Base-by-base conservation (phyloP, 2,797 vertebrate genomes). In the Trachops cirrhosus region DNA sequence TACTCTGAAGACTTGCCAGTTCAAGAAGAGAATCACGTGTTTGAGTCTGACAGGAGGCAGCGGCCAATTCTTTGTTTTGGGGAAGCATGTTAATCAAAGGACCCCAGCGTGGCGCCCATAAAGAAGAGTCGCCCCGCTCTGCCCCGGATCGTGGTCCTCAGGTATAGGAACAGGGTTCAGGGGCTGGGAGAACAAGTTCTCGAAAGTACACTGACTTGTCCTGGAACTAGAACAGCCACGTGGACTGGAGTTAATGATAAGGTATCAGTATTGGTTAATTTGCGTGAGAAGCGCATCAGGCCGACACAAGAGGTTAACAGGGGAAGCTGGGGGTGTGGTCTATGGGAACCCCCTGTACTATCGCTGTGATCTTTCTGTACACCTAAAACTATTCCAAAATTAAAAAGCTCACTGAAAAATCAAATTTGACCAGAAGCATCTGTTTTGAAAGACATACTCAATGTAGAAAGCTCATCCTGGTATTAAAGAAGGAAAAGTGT, bases 381-480 rank as follows among this genome's bases (percentile, higher is more conserved):
- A 88, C 74, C 44, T 64, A 14, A 44, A 29, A 64, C 75, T 82
- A 52, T 82, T 82, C 32, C 12, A 82, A 88, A 54, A 44, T 67
- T 19, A 32, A 67, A 8, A 73, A 73, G 22, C 26, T 71, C 26
- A 2, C 14, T 79, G 19, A 16, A 71, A 80, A 29, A 29, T 50
- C 48, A 24, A 48, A 79, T 41, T 50, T 50, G 14, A 48, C 39
- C n/a, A 19, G 50, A 37, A 32, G 37, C 21, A 52, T 85, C 67
- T 86, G n/a, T 52, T 71, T 93, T 71, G 39, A 59, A 87, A 87
- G 26, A 71, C 48, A 52, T 9, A 18, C 12, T 34, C 10, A 39
- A n/a, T 26, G 22, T 82, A 46, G 77, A 64, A 54, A 22, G 82
- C 34, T 46, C 21, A 52, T 41, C 3, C 15, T 8, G 62, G 22